Evolutionary conservation across 2,888 invertebrate genomes (phyloP).

Genomic region (Andrena marginata): DNA sequence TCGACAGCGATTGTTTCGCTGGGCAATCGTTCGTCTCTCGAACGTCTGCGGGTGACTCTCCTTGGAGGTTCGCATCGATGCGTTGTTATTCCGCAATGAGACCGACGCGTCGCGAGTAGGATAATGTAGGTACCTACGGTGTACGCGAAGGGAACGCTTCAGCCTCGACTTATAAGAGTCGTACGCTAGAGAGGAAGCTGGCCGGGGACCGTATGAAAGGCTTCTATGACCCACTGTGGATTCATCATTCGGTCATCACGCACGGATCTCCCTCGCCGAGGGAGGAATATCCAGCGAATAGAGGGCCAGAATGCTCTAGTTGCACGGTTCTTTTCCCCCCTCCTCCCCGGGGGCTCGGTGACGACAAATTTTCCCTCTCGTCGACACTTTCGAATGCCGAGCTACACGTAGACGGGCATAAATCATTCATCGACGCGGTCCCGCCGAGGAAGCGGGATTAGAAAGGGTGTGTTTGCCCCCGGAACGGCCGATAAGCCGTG

Average conservation of each 20-base stretch:
- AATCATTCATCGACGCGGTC: slow-evolving; percentile 48
- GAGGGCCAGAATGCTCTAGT: background rate
- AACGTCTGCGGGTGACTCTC: too few relatives aligned
- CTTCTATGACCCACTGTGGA: background rate
- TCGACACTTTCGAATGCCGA: slow-evolving; percentile 39
- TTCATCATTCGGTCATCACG: background rate
- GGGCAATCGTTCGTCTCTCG: too few relatives aligned
- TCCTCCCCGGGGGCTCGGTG: background rate
- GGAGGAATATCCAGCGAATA: slow-evolving; percentile 30
- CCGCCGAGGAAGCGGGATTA: slow-evolving; percentile 29
- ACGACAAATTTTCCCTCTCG: slow-evolving; percentile 49
- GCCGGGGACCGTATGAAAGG: background rate
- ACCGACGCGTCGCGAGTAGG: too few relatives aligned
- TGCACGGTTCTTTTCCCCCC: background rate
- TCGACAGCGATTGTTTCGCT: background rate
- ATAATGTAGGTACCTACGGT: too few relatives aligned
- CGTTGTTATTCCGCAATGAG: too few relatives aligned
- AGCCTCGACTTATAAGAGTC: background rate
- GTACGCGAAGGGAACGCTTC: background rate
- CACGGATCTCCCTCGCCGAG: background rate
- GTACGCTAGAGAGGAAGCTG: too few relatives aligned
- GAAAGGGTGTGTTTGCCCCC: slow-evolving; percentile 41
- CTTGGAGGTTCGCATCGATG: too few relatives aligned
- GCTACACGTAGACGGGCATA: slow-evolving; percentile 32
- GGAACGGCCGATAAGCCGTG: slow-evolving; percentile 52